Conservation (phyloP, 2,113 vertebrate genomes). For the Cryptotis parvus region DNA sequence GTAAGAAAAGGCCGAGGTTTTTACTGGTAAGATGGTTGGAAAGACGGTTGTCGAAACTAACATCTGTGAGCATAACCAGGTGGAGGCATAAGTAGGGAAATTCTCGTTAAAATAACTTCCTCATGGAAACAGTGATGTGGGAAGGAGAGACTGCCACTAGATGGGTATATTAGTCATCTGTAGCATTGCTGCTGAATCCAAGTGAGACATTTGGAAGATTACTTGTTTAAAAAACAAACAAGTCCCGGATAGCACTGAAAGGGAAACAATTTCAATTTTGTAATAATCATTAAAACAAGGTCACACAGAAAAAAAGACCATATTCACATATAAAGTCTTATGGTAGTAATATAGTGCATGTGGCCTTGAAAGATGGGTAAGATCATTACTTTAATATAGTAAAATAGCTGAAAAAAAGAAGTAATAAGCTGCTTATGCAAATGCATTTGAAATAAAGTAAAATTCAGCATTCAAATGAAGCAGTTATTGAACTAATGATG, state of each 20-base stretch:
- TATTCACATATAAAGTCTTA: constrained; percentile 26
- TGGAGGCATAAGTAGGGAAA: not conserved
- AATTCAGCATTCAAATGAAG: constrained; percentile 75
- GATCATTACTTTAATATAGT: constrained; percentile 61
- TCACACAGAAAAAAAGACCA: constrained; percentile 57
- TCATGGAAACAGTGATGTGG: not conserved
- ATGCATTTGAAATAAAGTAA: constrained; percentile 77
- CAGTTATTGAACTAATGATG: constrained; percentile 78
- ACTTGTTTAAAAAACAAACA: constrained; percentile 44
- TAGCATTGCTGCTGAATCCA: not conserved
- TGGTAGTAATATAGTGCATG: constrained; percentile 56
- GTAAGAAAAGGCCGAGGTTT: not conserved
- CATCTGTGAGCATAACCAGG: not conserved
- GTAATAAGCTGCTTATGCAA: constrained; percentile 67
- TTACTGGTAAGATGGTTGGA: not conserved
- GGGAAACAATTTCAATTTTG: constrained; percentile 7
- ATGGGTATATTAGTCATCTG: not conserved
- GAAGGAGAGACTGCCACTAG: not conserved
- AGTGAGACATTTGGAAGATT: not conserved
- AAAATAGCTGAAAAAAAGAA: constrained; percentile 66
- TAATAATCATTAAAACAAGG: constrained; percentile 62
- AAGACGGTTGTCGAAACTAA: not conserved
- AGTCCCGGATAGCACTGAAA: not conserved
- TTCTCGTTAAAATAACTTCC: not conserved
- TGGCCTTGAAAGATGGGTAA: constrained; percentile 62